A percentile compares a stretch with the other conserved stretches of the same genome.
These are phyloP conservation scores for Ceratosolen fusciceps DNA, from an alignment of 1,140 invertebrate genomes.

Conservation along the genomic window DNA sequence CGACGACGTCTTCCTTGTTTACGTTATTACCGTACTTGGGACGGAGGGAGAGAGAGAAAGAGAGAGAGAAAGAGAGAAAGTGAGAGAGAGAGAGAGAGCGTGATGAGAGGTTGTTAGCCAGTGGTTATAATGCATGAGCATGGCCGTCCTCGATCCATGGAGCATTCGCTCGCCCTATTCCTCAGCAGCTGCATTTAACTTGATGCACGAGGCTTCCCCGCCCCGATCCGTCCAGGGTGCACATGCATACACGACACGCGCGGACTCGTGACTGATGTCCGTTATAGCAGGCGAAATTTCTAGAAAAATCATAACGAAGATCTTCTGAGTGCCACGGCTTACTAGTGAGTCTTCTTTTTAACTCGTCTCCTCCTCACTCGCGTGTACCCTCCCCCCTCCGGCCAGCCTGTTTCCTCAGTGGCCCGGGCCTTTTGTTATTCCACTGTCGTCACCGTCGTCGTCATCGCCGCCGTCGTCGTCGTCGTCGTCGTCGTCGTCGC, in stretches of 20 bases:
- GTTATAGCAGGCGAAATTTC: slow-evolving; percentile 28
- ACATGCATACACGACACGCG: background rate
- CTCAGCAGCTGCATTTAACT: background rate
- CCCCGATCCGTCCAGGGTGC: too few relatives aligned
- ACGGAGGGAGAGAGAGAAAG: too few relatives aligned
- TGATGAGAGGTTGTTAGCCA: too few relatives aligned
- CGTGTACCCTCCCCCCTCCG: background rate
- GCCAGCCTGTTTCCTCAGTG: too few relatives aligned
- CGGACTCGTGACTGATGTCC: background rate
- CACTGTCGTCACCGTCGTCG: background rate
- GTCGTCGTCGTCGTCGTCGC: background rate
- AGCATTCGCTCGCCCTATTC: background rate
- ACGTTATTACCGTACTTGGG: too few relatives aligned
- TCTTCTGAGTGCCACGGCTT: background rate
- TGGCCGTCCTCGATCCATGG: background rate
- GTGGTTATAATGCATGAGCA: background rate
- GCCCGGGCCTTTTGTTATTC: background rate
- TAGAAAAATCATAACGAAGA: slow-evolving; percentile 21
- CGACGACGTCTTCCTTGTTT: slow-evolving; percentile 34
- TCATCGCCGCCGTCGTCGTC: background rate
- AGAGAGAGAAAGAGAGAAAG: too few relatives aligned
- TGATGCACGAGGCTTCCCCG: background rate
- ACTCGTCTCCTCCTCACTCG: too few relatives aligned
- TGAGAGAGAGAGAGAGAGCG: too few relatives aligned
- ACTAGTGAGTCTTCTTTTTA: too few relatives aligned